Evolutionary conservation across 1,140 invertebrate genomes (phyloP).

Genomic region (Drosophila jambulina): DNA sequence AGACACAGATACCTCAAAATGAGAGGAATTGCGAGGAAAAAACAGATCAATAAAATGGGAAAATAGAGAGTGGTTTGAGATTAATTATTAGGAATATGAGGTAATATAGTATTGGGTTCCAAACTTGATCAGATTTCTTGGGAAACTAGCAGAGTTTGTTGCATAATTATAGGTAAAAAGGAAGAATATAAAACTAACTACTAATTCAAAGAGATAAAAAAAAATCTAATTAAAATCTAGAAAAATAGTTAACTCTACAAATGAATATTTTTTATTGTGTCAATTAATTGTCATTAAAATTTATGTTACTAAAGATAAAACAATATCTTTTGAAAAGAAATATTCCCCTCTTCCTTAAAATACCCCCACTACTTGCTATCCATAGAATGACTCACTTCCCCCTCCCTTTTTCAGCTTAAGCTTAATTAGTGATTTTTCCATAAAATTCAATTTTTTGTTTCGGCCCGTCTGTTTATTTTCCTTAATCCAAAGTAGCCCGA

Average conservation of each 20-base stretch:
- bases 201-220: not conserved
- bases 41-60: not conserved
- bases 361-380: not conserved
- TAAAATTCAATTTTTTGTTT: slow-evolving; percentile 18
- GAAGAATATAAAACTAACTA: too few relatives aligned
- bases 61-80: not conserved
- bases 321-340: not conserved
- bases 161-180: slow-evolving; percentile 2
- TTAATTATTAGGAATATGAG: not conserved
- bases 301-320: not conserved
- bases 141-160: not conserved
- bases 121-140: not conserved
- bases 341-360: not conserved
- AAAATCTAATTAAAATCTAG: too few relatives aligned
- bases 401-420: not conserved
- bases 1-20: slow-evolving; percentile 37
- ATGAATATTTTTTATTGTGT: not conserved
- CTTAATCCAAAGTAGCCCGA: slow-evolving; percentile 13
- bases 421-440: slow-evolving; percentile 7
- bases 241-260: not conserved
- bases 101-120: not conserved
- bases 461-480: slow-evolving; percentile 21
- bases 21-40: slow-evolving; percentile 7
- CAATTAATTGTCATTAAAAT: not conserved
- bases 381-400: not conserved